Base-by-base conservation (phyloP, 2,888 invertebrate genomes). In the Cyaniris semiargus region DNA sequence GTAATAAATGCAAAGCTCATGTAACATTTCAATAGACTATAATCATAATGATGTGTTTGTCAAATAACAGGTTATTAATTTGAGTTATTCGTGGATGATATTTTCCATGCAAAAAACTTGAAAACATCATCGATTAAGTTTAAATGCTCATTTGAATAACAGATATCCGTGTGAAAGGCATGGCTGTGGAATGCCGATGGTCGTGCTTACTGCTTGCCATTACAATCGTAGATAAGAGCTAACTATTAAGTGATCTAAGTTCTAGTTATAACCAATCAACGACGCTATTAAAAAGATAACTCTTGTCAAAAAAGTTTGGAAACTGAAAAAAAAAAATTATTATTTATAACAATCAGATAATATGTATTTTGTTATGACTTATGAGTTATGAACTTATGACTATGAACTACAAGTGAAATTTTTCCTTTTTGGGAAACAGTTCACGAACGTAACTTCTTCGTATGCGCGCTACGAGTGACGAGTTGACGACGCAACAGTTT, bases 101-200 rank as follows among this genome's bases (percentile, higher is more conserved):
- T 66, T 66, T 18, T 13, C 66, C 66, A 66, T 66, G 66, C 66
- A 66, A 27, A 66, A 31, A 31, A 18, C 66, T 27, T 31, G 23
- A 60, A 60, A 60, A 60, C 60, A 23, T 60, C 60, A 60, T 23
- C 23, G 60, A 13, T 60, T 60, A 60, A 60, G 60, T 60, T 60
- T 21, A 23, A 21, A 23, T 2, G 66, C 27, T 66, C 15, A 66
- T 66, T 66, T 66, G 7, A 31, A 31, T 66, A 66, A 66, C 66
- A 66, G 66, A 66, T 66, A 27, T 31, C 15, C 66, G 66, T 66
- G 66, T 66, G 27, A 66, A 66, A 66, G 27, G 13, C 18, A 31
- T 66, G 66, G 15, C 66, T 27, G 15, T 15, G 66, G 66, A 27
- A 66, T 66, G 66, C 31, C 66, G 66, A 66, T 27, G 66, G 18